Percentiles rank a stretch among this genome's conserved stretches.
phyloP scores from a whole-genome alignment of 2,888 invertebrate species.

The Drosophila picticornis region DNA sequence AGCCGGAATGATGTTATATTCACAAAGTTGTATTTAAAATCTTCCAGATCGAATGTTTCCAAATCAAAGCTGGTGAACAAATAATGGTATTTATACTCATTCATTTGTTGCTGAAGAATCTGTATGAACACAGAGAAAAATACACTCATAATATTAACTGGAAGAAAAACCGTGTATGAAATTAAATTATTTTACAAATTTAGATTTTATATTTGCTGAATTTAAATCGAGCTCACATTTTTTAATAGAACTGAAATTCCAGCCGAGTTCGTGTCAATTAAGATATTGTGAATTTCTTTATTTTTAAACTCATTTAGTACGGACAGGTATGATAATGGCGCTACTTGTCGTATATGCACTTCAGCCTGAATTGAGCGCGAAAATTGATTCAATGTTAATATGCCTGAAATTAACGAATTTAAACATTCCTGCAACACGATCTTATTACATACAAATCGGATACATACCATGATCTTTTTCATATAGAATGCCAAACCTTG shows the following conservation, averaged over 20 bases:
- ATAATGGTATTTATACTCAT: constrained; percentile 94
- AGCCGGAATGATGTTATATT: constrained; percentile 97
- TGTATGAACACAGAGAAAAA: constrained; percentile 8
- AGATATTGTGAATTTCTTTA: constrained; percentile 91
- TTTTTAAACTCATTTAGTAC: constrained; percentile 92
- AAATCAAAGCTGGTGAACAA: constrained; percentile 92
- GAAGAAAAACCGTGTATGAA: not conserved
- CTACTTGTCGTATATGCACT: constrained; percentile 89
- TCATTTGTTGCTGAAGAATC: constrained; percentile 91
- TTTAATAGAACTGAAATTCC: constrained; percentile 91
- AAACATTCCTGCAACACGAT: constrained; percentile 21
- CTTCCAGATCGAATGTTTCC: constrained; percentile 94
- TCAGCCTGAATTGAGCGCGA: constrained; percentile 89
- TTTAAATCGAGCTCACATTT: constrained; percentile 86
- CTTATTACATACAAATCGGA: not conserved
- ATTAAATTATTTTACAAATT: not conserved
- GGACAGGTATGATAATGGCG: constrained; percentile 89
- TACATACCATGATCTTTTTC: constrained; percentile 90
- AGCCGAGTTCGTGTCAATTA: constrained; percentile 91
- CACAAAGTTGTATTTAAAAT: constrained; percentile 97
- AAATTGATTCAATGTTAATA: constrained; percentile 88
- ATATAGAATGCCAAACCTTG: constrained; percentile 91
- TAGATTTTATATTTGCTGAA: not conserved
- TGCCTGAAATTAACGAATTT: constrained; percentile 20
- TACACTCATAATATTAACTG: not conserved